Percentiles rank a stretch among this genome's conserved stretches.
Conservation (phyloP, 2,113 vertebrate species). For the Rousettus leschenaultii region DNA sequence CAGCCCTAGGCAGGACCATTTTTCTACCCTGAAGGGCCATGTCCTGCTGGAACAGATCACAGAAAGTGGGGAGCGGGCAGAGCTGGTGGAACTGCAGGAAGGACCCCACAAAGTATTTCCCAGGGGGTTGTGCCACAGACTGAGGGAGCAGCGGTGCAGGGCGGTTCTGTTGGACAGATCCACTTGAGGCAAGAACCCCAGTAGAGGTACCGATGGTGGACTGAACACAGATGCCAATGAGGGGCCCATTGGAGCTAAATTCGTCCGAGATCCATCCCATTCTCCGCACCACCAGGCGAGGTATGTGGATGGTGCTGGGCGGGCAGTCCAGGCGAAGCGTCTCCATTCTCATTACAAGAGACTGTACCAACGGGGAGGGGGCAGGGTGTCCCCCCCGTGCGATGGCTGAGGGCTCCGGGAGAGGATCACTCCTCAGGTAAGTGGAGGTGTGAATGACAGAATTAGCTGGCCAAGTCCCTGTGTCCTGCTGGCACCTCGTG, state of each 20-base stretch:
- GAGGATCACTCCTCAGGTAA: neutral
- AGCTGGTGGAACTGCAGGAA: neutral
- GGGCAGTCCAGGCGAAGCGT: neutral
- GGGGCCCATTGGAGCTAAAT: neutral
- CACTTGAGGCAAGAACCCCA: neutral
- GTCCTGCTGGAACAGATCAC: neutral
- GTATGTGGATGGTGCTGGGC: neutral
- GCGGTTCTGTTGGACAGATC: neutral
- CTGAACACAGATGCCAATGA: neutral
- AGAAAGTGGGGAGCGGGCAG: neutral
- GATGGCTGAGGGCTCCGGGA: neutral
- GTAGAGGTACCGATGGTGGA: rapidly evolving
- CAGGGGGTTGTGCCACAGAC: neutral
- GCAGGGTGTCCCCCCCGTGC: neutral
- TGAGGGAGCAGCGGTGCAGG: neutral
- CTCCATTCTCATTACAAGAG: neutral
- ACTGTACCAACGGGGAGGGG: neutral
- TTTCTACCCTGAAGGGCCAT: neutral
- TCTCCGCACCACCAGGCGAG: neutral
- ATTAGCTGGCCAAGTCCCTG: no score
- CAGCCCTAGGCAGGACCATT: no score
- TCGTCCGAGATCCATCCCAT: neutral
- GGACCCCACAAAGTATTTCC: neutral
- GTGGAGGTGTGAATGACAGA: neutral
- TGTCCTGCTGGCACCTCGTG: neutral